Evolutionary conservation across 1,140 invertebrate genomes (phyloP), one percentile per base, ranked within the genome.

Genomic region (Lysiphlebus fabarum): DNA sequence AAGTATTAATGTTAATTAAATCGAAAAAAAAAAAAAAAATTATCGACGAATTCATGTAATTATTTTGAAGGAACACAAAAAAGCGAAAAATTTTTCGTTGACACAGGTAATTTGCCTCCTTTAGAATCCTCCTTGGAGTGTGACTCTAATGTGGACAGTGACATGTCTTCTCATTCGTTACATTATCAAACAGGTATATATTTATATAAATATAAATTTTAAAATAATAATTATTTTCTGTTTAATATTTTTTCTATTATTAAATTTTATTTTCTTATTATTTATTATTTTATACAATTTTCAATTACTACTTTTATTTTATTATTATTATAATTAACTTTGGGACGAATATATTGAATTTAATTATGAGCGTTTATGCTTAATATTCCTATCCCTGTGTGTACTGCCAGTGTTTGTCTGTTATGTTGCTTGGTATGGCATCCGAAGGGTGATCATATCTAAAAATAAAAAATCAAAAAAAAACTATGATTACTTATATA

Each of bases 141-240:
- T 80, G 90, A 86, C 73, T 84, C 83, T 73, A 84, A 85, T 70
- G 80, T 85, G 73, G 84, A 91, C 82, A 88, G 86, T 82, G 87
- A 89, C 83, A 83, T 89, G 75, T 88, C 87, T 77, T 89, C 87
- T 81, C 85, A 88, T 80, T 87, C 87, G 81, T 85, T 89, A 79
- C 84, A 87, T 83, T 90, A 88, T 77, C 84, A 87, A 83, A 82
- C 84, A 84, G 84, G 85, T 86, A 36, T 40, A 38, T 42, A 57
- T 41, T 57, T 17, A 41, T 56, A 26, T 47, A 56, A 14, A 14
- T 47, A 47, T 56, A 10, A 7, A 38, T 38, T 51, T 47, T 43
- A 40, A 37, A 10, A 36, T 54, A 40, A 38, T 47, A 17, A 37
- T 48, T 59, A 47, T 26, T 37, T 53, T 62, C 37, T 61, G 5